Evolutionary conservation across 2,888 invertebrate genomes (phyloP), one percentile per base, ranked within the genome.

Genomic region (Epiperipatus broadwayi): DNA sequence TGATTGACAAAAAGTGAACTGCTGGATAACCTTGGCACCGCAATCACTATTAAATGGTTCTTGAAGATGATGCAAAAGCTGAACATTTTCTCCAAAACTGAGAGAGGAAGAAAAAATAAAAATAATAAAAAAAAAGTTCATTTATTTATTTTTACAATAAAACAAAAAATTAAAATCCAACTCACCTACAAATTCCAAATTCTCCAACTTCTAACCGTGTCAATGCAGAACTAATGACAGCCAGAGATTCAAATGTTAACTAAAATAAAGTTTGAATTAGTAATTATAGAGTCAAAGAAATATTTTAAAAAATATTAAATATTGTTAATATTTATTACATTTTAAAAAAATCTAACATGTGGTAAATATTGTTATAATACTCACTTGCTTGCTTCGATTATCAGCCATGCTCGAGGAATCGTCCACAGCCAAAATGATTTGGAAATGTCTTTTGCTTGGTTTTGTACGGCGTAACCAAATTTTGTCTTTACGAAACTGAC

Each of bases 401-500:
- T 67, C 65, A 10, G 56, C 52, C 70, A 70, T 71, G 40, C 64
- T 64, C 8, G 74, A 73, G 0, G 95, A 95, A 58, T 99, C 93
- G 56, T 99, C 97, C 4, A 99, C 74, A 0, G 97, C 95, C 31
- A 99, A 67, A 15, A 89, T 74, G 35, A 95, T 84, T 59, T 91
- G 91, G 60, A 97, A 97, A 49, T 95, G 80, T 34, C 97, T 68
- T 54, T 87, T 84, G 1, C 84, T 85, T 0, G 91, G 89, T 57
- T 87, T 87, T 0, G 87, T 93, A 39, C 97, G 67, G 10, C 95
- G 68, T 52, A 99, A 56, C 97, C 97, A 99, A 53, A 99, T 99
- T 59, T 93, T 91, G 58, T 99, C 95, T 58, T 97, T 97, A 31
- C 95, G 72, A 64, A 93, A 99, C 59, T 95, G 83, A 43, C 93